Conservation (phyloP, 2,113 vertebrate species). For the Malaclemys terrapin region DNA sequence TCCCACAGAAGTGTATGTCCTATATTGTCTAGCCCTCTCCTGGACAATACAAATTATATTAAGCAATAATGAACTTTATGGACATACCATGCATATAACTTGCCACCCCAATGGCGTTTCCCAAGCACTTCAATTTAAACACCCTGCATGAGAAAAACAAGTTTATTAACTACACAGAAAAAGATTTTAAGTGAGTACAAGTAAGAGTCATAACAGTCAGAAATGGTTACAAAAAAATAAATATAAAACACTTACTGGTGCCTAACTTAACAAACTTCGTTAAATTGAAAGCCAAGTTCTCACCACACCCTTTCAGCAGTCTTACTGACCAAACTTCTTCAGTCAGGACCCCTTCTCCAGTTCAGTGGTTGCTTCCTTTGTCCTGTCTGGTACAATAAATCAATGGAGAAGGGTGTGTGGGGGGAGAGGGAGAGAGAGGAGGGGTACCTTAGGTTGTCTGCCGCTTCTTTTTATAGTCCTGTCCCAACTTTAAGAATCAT, state of each 20-base stretch:
- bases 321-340: background rate
- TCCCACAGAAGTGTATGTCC: background rate
- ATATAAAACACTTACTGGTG: background rate
- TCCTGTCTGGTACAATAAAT: background rate
- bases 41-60: background rate
- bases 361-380: background rate
- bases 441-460: background rate
- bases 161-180: background rate
- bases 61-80: background rate
- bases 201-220: background rate
- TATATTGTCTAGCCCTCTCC: background rate
- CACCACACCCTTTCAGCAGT: background rate
- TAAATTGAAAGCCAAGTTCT: background rate
- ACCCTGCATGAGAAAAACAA: background rate
- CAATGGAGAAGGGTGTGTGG: too few relatives aligned
- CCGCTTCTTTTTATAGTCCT: background rate
- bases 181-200: background rate
- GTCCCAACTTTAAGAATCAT: background rate
- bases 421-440: too few relatives aligned
- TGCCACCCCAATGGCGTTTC: background rate
- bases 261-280: background rate
- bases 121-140: background rate
- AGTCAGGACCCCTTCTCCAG: background rate
- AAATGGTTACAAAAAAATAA: background rate
- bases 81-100: background rate